Evolutionary conservation across 2,797 vertebrate species (phyloP).

Genomic region (Tenualosa thibaudeaui): DNA sequence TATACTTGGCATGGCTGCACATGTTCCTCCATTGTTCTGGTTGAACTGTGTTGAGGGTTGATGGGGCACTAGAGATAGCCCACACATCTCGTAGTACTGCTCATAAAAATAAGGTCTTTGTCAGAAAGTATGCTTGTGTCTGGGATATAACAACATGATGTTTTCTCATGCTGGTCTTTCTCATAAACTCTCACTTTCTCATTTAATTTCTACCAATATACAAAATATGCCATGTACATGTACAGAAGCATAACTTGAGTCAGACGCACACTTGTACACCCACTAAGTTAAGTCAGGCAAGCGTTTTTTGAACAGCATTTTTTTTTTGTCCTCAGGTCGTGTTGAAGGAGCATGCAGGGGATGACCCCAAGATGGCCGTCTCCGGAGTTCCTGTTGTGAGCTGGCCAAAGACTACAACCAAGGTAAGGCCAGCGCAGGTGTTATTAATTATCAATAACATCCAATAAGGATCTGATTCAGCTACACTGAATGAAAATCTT

Average conservation of each 20-base stretch:
- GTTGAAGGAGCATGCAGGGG: conserved; percentile 90
- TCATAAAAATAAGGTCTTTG: not conserved
- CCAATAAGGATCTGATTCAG: too few relatives aligned
- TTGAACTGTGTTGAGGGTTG: not conserved
- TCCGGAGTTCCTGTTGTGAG: conserved; percentile 90
- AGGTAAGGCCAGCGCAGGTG: conserved; percentile 72
- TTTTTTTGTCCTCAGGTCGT: conserved; percentile 73
- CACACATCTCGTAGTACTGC: not conserved
- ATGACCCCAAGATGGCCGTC: conserved; percentile 88
- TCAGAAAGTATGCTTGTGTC: conserved; percentile 4
- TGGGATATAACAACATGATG: not conserved
- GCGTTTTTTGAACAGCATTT: not conserved
- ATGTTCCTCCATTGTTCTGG: not conserved
- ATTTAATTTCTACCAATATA: too few relatives aligned
- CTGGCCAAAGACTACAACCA: conserved; percentile 88
- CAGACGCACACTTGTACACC: not conserved
- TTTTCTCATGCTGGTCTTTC: not conserved
- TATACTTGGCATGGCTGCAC: not conserved
- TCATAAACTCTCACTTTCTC: not conserved
- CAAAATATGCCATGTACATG: not conserved
- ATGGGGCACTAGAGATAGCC: not conserved
- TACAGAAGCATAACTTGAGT: not conserved
- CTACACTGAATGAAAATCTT: too few relatives aligned
- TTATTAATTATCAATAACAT: too few relatives aligned
- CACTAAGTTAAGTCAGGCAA: not conserved